phyloP scores from a whole-genome alignment of 1,140 invertebrate species.

The Steinernema feltiae region DNA sequence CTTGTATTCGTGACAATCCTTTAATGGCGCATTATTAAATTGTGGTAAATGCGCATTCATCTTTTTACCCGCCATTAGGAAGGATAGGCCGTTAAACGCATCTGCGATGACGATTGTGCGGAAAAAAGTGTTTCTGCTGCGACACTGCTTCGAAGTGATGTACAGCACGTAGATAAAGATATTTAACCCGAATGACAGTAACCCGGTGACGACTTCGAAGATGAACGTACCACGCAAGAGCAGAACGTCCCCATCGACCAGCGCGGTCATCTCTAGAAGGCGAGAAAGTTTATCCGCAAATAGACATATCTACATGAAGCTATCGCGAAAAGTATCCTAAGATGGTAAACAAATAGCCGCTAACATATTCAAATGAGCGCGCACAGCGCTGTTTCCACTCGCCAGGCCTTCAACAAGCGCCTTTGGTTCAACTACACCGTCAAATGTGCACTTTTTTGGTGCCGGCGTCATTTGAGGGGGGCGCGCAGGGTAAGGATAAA shows the following conservation, averaged over 20 bases:
- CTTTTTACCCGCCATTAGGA: background rate
- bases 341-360: background rate
- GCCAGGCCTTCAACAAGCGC: background rate
- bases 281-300: background rate
- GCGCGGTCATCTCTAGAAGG: background rate
- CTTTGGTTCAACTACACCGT: background rate
- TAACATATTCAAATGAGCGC: background rate
- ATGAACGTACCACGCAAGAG: background rate
- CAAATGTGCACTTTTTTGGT: background rate
- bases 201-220: background rate
- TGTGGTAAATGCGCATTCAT: background rate
- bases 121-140: slow-evolving; percentile 1
- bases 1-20: background rate
- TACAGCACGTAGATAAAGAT: background rate
- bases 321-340: background rate
- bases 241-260: background rate
- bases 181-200: slow-evolving; percentile 5
- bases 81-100: background rate
- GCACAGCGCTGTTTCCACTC: background rate
- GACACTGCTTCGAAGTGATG: background rate
- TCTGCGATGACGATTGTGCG: background rate
- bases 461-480: background rate
- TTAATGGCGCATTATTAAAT: background rate
- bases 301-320: background rate
- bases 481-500: background rate